Evolutionary conservation across 2,888 invertebrate species (phyloP), one percentile per base, ranked within the genome.

Genomic region (Leucophenga maculata): DNA sequence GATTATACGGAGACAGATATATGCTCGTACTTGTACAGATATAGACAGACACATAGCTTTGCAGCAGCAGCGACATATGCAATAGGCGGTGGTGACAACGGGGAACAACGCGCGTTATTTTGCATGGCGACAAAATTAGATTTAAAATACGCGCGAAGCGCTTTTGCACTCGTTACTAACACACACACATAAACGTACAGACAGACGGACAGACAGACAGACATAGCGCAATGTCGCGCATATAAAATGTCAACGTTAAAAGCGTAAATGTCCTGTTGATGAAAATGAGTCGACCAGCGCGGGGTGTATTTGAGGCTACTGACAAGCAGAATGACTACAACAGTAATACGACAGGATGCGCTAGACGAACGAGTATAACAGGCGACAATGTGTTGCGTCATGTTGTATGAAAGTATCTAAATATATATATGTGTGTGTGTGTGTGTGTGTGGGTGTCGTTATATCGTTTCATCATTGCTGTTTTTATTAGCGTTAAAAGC

Each of bases 111-210:
- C 72, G 74, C 78, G 74, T 71, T 79, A 75, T 80, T 79, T 22
- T 79, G 79, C 75, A 68, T 72, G 78, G 77, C 73, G 79, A 78
- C 80, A 78, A 83, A 82, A 82, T 82, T 82, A 83, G 82, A 82
- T 83, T 83, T 79, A 82, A 39, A 83, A 83, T 82, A 78, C 72
- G 78, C 72, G 18, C 32, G 54, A 16, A 54, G 26, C 39, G 11
- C 39, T 39, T 39, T 39, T 39, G 39, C 39, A 39, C 39, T 39
- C 39, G 39, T 39, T 16, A 54, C 6, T n/a, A n/a, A 55, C 11
- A 55, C 13, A 13, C 8, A 55, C 26, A 55, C 14, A n/a, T n/a
- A n/a, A n/a, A n/a, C n/a, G n/a, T 14, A 18, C 55, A 55, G 18
- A 55, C 13, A 22, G 14, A 55, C 8, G 4, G 9, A 55, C 55